These are phyloP conservation scores for Melanotaenia parkinsoni DNA, from an alignment of 2,797 vertebrate species.

Conservation along the genomic window DNA sequence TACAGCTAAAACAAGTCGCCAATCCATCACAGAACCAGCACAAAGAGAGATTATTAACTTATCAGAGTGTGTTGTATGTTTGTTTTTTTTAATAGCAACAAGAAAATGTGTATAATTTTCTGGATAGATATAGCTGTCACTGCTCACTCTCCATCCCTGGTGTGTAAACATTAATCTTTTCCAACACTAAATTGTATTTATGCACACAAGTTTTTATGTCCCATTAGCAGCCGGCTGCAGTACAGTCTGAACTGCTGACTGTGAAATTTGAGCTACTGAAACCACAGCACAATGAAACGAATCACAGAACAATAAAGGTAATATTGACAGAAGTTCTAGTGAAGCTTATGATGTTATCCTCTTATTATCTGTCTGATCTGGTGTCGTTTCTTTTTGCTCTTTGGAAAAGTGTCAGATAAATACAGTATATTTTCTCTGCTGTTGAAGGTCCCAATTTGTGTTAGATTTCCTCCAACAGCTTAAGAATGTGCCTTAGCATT, in stretches of 20 bases:
- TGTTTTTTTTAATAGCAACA: not conserved
- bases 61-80: not conserved
- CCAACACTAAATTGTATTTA: not conserved
- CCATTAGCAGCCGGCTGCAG: not conserved
- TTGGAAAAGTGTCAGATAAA: not conserved
- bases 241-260: not conserved
- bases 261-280: not conserved
- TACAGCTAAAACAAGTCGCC: too few relatives aligned
- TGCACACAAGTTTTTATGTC: not conserved
- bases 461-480: not conserved
- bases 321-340: not conserved
- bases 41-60: not conserved
- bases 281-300: not conserved
- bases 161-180: not conserved
- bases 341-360: not conserved
- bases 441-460: not conserved
- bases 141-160: not conserved
- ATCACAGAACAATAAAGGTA: not conserved
- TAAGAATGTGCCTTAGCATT: not conserved
- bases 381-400: not conserved
- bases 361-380: not conserved
- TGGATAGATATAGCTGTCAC: not conserved
- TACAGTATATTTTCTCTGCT: not conserved
- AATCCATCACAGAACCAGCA: not conserved
- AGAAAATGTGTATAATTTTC: not conserved